A percentile compares a stretch with the other conserved stretches of the same genome.
Conservation (phyloP, 2,797 vertebrate genomes). For the Capromys pilorides region DNA sequence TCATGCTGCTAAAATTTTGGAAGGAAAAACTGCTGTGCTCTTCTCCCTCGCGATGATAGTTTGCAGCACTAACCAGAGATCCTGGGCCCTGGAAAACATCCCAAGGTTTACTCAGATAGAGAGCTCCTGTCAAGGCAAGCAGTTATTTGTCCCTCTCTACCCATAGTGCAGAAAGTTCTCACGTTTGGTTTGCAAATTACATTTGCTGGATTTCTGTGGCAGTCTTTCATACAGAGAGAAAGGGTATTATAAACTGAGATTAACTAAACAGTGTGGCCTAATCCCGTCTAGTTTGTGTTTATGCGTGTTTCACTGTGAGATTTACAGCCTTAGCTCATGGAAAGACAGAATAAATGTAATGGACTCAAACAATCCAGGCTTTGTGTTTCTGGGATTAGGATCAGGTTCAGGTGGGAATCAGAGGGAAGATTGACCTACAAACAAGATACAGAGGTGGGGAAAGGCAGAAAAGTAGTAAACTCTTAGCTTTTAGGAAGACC, state of each 20-base stretch:
- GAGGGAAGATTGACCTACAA: conserved; percentile 63
- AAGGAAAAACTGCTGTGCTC: conserved; percentile 72
- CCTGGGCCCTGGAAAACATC: conserved; percentile 77
- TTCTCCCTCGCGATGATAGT: conserved; percentile 72
- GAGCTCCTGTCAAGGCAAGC: conserved; percentile 71
- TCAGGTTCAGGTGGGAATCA: conserved; percentile 80
- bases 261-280: conserved; percentile 83
- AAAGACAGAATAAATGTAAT: conserved; percentile 81
- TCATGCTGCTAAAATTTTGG: conserved; percentile 69
- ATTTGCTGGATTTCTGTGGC: conserved; percentile 84
- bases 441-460: conserved; percentile 52
- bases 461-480: background rate
- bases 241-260: conserved; percentile 83
- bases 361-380: conserved; percentile 80
- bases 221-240: conserved; percentile 82
- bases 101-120: conserved; percentile 72
- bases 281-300: conserved; percentile 86
- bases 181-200: conserved; percentile 83
- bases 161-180: conserved; percentile 79
- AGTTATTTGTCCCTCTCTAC: conserved; percentile 69
- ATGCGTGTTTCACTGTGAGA: conserved; percentile 83
- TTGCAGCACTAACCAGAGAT: conserved; percentile 79
- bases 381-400: conserved; percentile 82
- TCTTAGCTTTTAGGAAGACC: conserved; percentile 30
- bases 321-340: conserved; percentile 83